Percentiles rank a stretch among this genome's conserved stretches.
Conservation (phyloP, 2,797 vertebrate genomes). For the Spinus pinus region DNA sequence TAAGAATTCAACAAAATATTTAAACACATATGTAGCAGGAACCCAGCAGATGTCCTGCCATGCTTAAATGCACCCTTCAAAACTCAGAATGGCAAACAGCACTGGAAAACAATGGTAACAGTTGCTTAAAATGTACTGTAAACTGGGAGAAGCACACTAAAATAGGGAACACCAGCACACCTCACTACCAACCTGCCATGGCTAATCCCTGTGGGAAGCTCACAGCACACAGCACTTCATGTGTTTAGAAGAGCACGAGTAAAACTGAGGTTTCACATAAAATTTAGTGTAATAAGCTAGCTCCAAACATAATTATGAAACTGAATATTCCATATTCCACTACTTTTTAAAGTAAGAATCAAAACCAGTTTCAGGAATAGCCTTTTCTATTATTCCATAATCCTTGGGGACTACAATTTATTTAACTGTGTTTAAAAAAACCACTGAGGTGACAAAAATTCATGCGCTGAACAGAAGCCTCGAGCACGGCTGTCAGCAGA, state of each 20-base stretch:
- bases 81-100: background rate
- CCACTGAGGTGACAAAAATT: background rate
- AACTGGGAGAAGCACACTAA: background rate
- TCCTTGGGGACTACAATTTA: background rate
- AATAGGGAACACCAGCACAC: background rate
- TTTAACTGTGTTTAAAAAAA: background rate
- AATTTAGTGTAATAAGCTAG: background rate
- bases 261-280: background rate
- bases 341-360: background rate
- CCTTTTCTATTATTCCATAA: background rate
- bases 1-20: background rate
- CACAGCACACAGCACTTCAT: background rate
- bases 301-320: background rate
- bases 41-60: background rate
- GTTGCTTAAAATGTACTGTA: background rate
- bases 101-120: background rate
- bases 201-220: background rate
- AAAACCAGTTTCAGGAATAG: background rate
- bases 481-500: accelerated
- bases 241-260: accelerated
- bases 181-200: accelerated
- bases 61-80: background rate
- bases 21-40: background rate
- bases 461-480: accelerated
- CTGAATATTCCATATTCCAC: background rate